Base-by-base conservation (phyloP, 2,797 vertebrate species). In the Sandelia bainsii region DNA sequence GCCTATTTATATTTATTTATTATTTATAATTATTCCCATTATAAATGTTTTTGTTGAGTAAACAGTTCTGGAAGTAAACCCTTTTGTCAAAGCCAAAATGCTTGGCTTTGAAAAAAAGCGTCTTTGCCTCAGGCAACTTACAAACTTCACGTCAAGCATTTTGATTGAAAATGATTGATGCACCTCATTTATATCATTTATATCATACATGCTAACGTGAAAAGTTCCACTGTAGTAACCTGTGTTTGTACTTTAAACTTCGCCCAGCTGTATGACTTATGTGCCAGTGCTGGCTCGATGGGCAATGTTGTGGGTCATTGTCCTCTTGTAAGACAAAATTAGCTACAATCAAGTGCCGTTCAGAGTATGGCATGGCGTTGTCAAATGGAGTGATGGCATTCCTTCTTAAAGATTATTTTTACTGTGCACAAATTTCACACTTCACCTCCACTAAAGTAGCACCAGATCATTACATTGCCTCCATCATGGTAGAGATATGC, bases 41-140 rank as follows among this genome's bases (percentile, higher is more conserved):
- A 6, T 56, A 62, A 64, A n/a, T 25, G 50, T 71, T 66, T 60
- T 13, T 74, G 44, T 62, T 51, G 51, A 75, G 57, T 75, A 69
- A 78, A 77, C 25, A 23, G 20, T 44, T 42, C 45, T 52, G 13
- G 4, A 40, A 51, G 45, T 29, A 37, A 74, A 50, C 25, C 37
- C 12, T 59, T 69, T 50, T 62, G 3, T 58, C n/a, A 20, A 69
- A 77, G 42, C 79, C 62, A 78, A 54, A 87, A 75, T 51, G 25
- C 61, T 45, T 39, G 10, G 16, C 71, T 79, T 69, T 80, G 40
- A 73, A 70, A 68, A 16, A 75, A 76, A 40, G 46, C 2, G 1
- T 19, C 57, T 77, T 66, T 53, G 32, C 70, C 19, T 59, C 22
- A 20, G 62, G 77, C 69, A 64, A 44, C 44, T 59, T 56, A 16